Base-by-base conservation (phyloP, 2,888 invertebrate species). In the Cancer borealis region DNA sequence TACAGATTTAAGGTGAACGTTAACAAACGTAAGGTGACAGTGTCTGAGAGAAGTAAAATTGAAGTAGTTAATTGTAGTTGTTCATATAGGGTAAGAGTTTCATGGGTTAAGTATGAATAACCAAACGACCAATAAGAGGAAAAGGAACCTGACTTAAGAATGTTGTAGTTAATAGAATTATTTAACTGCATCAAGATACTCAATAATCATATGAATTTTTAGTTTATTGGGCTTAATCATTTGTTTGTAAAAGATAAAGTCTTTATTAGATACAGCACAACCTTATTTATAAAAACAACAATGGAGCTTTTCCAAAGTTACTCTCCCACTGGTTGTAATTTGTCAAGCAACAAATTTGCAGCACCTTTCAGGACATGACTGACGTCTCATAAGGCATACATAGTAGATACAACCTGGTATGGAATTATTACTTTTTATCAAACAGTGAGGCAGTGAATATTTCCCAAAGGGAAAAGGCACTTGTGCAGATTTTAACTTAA, bases 241-340 rank as follows among this genome's bases (percentile, higher is more conserved):
- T 21, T 10, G 5, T 17, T 21, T 60, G 12, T 60, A 60, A 60
- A 60, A 60, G 60, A 60, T 60, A 60, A 60, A 60, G 17, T 60
- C 14, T 84, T 84, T 84, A 84, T 26, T 84, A 30, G 14, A 84
- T 39, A 84, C 39, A 84, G 60, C 30, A 79, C 39, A 84, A 84
- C 84, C 84, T 84, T 84, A 84, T 0, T 84, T 84, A 84, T 84
- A 84, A 84, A 73, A 84, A 84, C 84, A 84, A 84, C 84, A 84
- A 84, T 84, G 84, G 84, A 39, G n/a, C 30, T 3, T 84, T 84
- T 26, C 0, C 84, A 39, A 2, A 84, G 84, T 14, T 39, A 84
- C 30, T 84, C 30, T 84, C 84, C 84, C 10, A 84, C 39, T 39
- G 39, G 39, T 84, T 14, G 39, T 17, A 84, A 84, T 30, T 84